phyloP scores from a whole-genome alignment of 2,797 vertebrate genomes.

The Gallinago stenura region DNA sequence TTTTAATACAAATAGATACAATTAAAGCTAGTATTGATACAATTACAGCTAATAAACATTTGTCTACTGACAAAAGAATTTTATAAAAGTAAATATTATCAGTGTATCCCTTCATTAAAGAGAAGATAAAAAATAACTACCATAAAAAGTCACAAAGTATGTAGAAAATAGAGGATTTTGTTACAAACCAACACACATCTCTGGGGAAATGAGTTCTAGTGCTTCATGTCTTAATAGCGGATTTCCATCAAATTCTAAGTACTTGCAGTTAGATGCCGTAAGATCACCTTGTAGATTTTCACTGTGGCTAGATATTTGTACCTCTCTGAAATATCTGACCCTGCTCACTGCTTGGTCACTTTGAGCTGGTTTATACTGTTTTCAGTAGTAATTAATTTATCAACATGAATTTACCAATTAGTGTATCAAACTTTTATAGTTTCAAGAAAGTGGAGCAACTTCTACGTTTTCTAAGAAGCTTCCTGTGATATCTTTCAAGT shows the following conservation, averaged over 20 bases:
- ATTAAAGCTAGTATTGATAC: not conserved
- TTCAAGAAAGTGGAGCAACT: not conserved
- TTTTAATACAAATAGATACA: not conserved
- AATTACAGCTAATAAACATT: not conserved
- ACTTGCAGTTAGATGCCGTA: too few species aligned
- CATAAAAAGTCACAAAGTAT: not conserved
- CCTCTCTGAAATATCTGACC: not conserved
- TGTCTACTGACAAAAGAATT: not conserved
- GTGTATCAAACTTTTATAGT: not conserved
- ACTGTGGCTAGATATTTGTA: not conserved
- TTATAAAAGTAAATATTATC: not conserved
- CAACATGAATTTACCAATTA: not conserved
- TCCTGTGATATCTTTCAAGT: not conserved
- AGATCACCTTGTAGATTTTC: not conserved
- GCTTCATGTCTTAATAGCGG: not conserved
- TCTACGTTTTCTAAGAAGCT: not conserved
- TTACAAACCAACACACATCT: not conserved
- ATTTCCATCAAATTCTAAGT: too few species aligned
- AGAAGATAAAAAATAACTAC: not conserved
- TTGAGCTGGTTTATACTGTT: not conserved
- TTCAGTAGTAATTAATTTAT: not conserved
- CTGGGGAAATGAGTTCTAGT: not conserved
- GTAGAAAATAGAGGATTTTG: not conserved
- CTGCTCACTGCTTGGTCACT: not conserved
- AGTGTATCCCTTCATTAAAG: not conserved